Evolutionary conservation across 1,140 invertebrate genomes (phyloP).

Genomic region (Zaprionus gabonicus): DNA sequence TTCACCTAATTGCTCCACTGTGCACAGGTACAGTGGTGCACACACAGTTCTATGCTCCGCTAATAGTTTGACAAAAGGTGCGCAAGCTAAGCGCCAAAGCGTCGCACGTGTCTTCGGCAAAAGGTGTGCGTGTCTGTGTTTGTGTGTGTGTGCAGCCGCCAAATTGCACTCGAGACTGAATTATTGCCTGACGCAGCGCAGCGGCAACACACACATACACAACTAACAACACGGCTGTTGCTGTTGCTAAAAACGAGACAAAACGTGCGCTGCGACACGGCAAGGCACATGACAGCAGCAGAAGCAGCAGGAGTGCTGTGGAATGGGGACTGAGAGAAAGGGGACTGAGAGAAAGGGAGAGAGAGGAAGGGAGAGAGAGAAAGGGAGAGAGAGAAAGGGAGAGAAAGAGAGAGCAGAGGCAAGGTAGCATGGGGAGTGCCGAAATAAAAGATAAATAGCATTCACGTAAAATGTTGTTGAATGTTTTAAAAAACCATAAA

Average conservation of each 20-base stretch:
- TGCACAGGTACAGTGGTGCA: slow-evolving; percentile 1
- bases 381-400: not conserved
- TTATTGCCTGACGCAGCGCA: slow-evolving; percentile 71
- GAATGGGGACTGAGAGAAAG: not conserved
- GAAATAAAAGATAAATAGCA: slow-evolving; percentile 83
- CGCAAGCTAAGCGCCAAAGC: slow-evolving; percentile 53
- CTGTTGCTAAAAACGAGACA: slow-evolving; percentile 21
- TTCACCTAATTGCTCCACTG: not conserved
- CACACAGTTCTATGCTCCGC: slow-evolving; percentile 3
- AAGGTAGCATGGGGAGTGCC: slow-evolving; percentile 8
- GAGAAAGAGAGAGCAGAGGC: not conserved
- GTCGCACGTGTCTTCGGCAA: slow-evolving; percentile 40
- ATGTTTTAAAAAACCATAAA: slow-evolving; percentile 84
- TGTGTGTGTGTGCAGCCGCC: slow-evolving; percentile 49
- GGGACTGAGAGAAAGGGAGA: no score
- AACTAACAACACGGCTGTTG: slow-evolving; percentile 13
- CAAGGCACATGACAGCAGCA: slow-evolving; percentile 50
- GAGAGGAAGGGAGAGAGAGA: not conserved
- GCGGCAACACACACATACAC: slow-evolving; percentile 3
- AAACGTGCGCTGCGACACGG: slow-evolving; percentile 49
- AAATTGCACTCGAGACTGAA: slow-evolving; percentile 82
- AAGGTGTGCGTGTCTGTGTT: slow-evolving; percentile 15
- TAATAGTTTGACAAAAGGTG: slow-evolving; percentile 76
- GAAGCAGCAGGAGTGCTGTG: slow-evolving; percentile 31
- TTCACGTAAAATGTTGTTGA: slow-evolving; percentile 82